phyloP scores from a whole-genome alignment of 2,113 vertebrate species.

The Miniopterus natalensis region DNA sequence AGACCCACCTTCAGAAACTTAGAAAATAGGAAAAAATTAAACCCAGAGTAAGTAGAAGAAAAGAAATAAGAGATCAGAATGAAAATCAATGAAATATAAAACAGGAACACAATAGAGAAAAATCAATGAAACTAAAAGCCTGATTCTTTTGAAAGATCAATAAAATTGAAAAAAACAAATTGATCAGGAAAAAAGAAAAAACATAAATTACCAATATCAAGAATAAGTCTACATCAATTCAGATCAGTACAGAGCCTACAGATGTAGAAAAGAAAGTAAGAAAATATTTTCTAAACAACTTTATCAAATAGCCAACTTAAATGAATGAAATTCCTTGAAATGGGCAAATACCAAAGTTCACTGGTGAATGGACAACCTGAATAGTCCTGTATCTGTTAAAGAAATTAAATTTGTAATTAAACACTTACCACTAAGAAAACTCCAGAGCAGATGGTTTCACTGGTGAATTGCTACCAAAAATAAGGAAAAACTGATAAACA shows the following conservation, averaged over 20 bases:
- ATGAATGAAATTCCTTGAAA: slow-evolving; percentile 1
- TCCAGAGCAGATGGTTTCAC: not conserved
- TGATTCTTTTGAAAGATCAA: not conserved
- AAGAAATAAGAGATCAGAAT: not conserved
- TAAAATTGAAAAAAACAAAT: not conserved
- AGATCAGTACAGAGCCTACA: not conserved
- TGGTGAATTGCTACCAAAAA: not conserved
- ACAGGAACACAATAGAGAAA: not conserved
- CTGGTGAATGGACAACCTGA: not conserved
- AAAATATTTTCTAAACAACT: not conserved
- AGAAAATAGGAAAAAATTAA: not conserved
- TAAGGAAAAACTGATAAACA: not conserved
- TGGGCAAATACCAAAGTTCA: not conserved
- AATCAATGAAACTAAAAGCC: not conserved
- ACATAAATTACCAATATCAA: not conserved
- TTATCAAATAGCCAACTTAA: not conserved
- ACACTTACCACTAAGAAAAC: not conserved
- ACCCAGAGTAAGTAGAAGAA: not conserved
- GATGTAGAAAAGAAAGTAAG: slow-evolving; percentile 10
- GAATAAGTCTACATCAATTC: not conserved
- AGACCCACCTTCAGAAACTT: not conserved
- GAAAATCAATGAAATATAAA: not conserved
- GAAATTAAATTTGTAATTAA: not conserved
- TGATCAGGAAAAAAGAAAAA: not conserved
- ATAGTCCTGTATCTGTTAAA: not conserved